phyloP scores from a whole-genome alignment of 2,888 invertebrate species.

The Meliscaeva auricollis region DNA sequence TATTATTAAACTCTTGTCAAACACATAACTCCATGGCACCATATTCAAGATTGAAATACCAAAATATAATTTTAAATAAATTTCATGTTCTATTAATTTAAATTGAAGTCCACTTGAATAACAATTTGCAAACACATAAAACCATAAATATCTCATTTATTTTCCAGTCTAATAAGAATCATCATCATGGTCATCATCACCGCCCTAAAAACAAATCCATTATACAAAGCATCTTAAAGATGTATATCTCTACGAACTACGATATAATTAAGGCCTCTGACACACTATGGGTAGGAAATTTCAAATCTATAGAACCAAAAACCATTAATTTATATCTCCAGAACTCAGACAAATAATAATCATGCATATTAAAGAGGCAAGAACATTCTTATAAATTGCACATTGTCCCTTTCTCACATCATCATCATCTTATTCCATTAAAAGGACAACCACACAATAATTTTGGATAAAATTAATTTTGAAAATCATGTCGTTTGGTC shows the following conservation, averaged over 20 bases:
- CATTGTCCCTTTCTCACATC: conserved; percentile 11
- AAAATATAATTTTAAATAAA: background rate
- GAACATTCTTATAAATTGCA: conserved; percentile 36
- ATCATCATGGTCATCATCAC: background rate
- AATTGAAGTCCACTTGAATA: conserved; percentile 29
- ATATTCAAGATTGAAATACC: background rate
- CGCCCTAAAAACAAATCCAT: conserved; percentile 45
- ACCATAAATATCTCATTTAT: conserved; percentile 29
- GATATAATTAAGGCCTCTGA: conserved; percentile 40
- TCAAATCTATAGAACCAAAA: conserved; percentile 8
- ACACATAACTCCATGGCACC: no score
- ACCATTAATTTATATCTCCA: conserved; percentile 22
- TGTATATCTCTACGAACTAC: conserved; percentile 16
- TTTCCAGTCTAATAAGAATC: conserved; percentile 41
- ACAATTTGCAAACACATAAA: conserved; percentile 26
- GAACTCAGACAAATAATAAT: conserved; percentile 17
- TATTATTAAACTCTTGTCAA: no score
- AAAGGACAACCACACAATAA: conserved; percentile 3
- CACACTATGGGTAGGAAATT: conserved; percentile 7
- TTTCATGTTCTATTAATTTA: conserved; percentile 32
- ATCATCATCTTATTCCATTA: conserved; percentile 4
- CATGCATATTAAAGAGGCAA: conserved; percentile 2
- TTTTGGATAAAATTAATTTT: conserved; percentile 52
- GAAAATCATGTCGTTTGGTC: conserved; percentile 49
- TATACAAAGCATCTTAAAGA: conserved; percentile 7